Evolutionary conservation across 1,140 invertebrate species (phyloP), one percentile per base, ranked within the genome.

Genomic region (Amphibalanus amphitrite): DNA sequence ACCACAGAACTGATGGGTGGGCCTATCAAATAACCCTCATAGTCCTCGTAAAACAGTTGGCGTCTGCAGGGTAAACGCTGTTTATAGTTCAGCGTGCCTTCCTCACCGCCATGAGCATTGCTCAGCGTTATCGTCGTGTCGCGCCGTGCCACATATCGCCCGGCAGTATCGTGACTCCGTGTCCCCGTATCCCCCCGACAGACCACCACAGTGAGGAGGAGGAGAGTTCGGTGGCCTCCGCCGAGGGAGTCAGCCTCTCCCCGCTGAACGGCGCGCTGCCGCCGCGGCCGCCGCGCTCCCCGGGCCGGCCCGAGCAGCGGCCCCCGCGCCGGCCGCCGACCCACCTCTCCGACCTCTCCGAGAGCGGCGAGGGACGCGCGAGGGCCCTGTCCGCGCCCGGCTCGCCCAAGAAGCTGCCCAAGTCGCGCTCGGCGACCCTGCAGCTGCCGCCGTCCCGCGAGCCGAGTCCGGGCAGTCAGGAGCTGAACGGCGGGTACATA

Each of bases 401-500:
- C 64, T n/a, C 10, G 0, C 68, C 71, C n/a, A 13, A 59, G 47
- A 59, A 59, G 17, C 10, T 59, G 17, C 47, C 47, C 47, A 59
- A 59, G 47, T 59, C 47, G 47, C 6, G 47, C 6, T 59, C 47
- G 10, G 47, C 47, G 10, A 59, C 47, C 10, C 47, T 59, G 47
- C 47, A 59, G 13, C 13, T 59, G 47, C 47, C 47, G 13, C 20
- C 13, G 13, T 59, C 47, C 1, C 47, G 47, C 1, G 47, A 59
- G 47, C 47, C 47, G 47, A 59, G 47, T 23, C 47, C 47, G 47
- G 20, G 20, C 47, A 23, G 13, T 1, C 47, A 59, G 13, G 47
- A 59, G 6, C 17, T 59, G 3, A 28, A 30, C 73, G 75, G 76
- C 72, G 80, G 81, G 1, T 83, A 82, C 76, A 77, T 79, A 69